Evolutionary conservation across 2,797 vertebrate species (phyloP).

Genomic region (Gymnoscopelus braueri): DNA sequence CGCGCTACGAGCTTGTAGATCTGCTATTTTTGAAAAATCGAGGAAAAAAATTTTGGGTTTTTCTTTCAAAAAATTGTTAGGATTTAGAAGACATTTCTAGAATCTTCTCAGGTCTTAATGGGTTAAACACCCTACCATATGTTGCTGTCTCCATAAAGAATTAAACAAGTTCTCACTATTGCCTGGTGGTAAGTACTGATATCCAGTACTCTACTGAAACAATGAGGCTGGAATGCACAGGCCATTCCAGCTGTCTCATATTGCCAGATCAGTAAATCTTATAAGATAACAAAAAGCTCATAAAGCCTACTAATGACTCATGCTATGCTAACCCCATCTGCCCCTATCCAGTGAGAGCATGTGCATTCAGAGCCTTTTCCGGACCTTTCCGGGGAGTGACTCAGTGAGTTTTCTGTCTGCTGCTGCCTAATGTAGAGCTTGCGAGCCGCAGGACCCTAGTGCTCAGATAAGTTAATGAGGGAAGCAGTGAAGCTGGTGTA

Average conservation of each 20-base stretch:
- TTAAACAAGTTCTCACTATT: too few relatives aligned
- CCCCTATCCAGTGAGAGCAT: slow-evolving; percentile 45
- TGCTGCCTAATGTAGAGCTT: slow-evolving; percentile 37
- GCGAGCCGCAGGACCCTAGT: slow-evolving; percentile 10
- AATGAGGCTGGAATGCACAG: slow-evolving; percentile 22
- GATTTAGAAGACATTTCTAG: too few relatives aligned
- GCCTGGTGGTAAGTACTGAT: background rate
- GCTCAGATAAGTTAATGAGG: background rate
- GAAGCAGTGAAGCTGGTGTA: slow-evolving; percentile 8
- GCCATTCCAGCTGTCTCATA: slow-evolving; percentile 49
- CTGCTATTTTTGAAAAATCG: too few relatives aligned
- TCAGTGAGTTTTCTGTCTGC: slow-evolving; percentile 53
- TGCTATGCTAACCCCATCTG: slow-evolving; percentile 43
- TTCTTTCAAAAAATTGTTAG: too few relatives aligned
- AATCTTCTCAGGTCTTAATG: too few relatives aligned
- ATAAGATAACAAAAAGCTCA: slow-evolving; percentile 16
- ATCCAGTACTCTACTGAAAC: background rate
- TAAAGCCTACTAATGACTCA: slow-evolving; percentile 45
- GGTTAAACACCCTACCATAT: too few relatives aligned
- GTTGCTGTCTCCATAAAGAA: too few relatives aligned
- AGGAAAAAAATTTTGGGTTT: too few relatives aligned
- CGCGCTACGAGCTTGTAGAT: too few relatives aligned
- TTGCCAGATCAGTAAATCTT: slow-evolving; percentile 45
- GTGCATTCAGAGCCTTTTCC: slow-evolving; percentile 30
- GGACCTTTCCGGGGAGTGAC: slow-evolving; percentile 61